These are phyloP conservation scores for Colletes gigas DNA, from an alignment of 1,140 invertebrate species.

Conservation along the genomic window DNA sequence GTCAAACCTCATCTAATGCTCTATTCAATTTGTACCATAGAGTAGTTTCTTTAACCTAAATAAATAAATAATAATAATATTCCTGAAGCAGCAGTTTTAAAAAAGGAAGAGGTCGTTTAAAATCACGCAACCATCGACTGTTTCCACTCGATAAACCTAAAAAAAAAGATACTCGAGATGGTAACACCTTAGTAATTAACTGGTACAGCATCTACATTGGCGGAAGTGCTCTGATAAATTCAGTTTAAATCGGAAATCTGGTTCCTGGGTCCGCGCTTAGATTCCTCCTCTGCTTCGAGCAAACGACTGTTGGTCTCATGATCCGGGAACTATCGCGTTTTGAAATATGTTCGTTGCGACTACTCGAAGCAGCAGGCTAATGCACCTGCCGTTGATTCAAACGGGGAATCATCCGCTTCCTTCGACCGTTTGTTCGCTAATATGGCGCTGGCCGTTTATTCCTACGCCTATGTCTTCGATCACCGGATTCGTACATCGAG, in stretches of 20 bases:
- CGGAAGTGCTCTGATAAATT: neutral
- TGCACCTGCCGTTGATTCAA: slow-evolving; percentile 55
- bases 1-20: no score
- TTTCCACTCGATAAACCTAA: no score
- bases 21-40: no score
- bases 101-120: no score
- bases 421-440: slow-evolving; percentile 16
- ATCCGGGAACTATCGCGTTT: slow-evolving; percentile 40
- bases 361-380: slow-evolving; percentile 45
- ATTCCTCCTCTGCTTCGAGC: neutral
- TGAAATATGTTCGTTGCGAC: slow-evolving; percentile 28
- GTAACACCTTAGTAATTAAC: neutral
- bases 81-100: no score
- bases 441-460: slow-evolving; percentile 28
- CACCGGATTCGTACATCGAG: neutral
- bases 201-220: no score
- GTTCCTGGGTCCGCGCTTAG: no score
- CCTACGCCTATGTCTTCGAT: neutral
- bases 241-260: neutral
- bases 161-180: neutral
- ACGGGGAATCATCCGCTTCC: slow-evolving; percentile 20
- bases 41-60: no score
- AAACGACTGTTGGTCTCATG: slow-evolving; percentile 2
- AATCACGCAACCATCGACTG: no score
- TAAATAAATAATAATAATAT: no score